Base-by-base conservation (phyloP, 2,888 invertebrate genomes). In the Xestia xanthographa region DNA sequence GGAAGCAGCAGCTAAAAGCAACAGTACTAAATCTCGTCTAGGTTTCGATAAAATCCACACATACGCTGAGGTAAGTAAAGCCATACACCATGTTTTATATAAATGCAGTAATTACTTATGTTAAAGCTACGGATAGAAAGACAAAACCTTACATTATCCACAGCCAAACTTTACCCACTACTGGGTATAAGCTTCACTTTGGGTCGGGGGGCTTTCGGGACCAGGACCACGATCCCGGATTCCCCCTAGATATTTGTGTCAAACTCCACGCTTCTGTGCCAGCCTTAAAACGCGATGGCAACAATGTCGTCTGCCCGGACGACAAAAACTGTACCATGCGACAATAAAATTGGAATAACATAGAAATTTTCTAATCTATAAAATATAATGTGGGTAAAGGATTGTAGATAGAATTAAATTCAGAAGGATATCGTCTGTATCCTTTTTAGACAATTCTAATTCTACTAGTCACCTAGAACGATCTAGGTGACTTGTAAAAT, bases 41-140 rank as follows among this genome's bases (percentile, higher is more conserved):
- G 81, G 92, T 0, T 93, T 92, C 48, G 90, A 93, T 45, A 83
- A 65, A 5, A 92, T 94, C n/a, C 92, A 94, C 72, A 91, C 91
- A 48, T 93, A 91, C 66, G 91, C 88, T 67, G 91, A 87, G 86
- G 95, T 94, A 89, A 88, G 89, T 82, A 41, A 66, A n/a, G 14
- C 20, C 20, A 43, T n/a, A 58, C 3, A 45, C 20, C n/a, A 50
- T 17, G 20, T 72, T 6, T 12, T 14, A n/a, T n/a, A n/a, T 8
- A 22, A 34, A 20, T 6, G 11, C 1, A 63, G 17, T 26, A 5
- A 43, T 1, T 34, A 11, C 14, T 11, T 20, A 11, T 8, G 20
- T 1, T 12, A n/a, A 29, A 43, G 22, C 20, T 67, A 58, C 58
- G 6, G 5, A 0, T 56, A 60, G n/a, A 56, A 56, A 26, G 8